A percentile compares a stretch with the other conserved stretches of the same genome.
These are phyloP conservation scores for Nematostella vectensis DNA, from an alignment of 92 coral and sea anemone genomes.

Conservation along the genomic window DNA sequence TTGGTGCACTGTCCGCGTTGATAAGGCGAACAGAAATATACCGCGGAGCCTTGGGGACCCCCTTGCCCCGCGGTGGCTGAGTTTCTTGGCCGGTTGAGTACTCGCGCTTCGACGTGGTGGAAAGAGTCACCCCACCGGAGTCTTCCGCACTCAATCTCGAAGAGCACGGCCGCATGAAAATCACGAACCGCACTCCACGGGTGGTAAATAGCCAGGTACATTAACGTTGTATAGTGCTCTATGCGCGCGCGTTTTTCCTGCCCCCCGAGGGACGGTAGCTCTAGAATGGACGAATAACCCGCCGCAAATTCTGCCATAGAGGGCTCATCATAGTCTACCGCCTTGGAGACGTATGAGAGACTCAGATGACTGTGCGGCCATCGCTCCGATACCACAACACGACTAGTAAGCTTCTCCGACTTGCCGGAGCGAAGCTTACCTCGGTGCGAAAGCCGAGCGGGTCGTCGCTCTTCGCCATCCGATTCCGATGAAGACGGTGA, in stretches of 20 bases:
- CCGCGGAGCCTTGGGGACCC: background rate
- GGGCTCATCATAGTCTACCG: constrained; percentile 7
- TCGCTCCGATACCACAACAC: background rate
- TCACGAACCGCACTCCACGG: constrained; percentile 6
- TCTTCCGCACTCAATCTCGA: constrained; percentile 7
- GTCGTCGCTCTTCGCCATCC: background rate
- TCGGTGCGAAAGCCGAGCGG: background rate
- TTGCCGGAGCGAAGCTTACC: background rate
- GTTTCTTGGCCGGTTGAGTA: background rate
- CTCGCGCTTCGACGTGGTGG: background rate
- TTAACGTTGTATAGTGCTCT: constrained; percentile 6
- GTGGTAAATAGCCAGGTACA: constrained; percentile 8
- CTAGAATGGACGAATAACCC: constrained; percentile 2
- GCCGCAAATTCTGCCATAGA: constrained; percentile 3
- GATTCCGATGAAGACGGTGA: background rate
- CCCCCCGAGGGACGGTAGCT: background rate
- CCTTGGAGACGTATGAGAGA: background rate
- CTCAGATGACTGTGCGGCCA: constrained; percentile 13
- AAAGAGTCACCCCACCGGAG: constrained; percentile 15
- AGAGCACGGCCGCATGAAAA: constrained; percentile 9
- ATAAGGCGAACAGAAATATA: background rate
- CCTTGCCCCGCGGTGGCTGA: background rate
- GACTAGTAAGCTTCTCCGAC: background rate
- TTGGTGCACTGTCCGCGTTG: background rate
- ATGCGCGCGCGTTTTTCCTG: background rate